Evolutionary conservation across 2,113 vertebrate genomes (phyloP).

Genomic region (Cyphomyrus plagiostoma): DNA sequence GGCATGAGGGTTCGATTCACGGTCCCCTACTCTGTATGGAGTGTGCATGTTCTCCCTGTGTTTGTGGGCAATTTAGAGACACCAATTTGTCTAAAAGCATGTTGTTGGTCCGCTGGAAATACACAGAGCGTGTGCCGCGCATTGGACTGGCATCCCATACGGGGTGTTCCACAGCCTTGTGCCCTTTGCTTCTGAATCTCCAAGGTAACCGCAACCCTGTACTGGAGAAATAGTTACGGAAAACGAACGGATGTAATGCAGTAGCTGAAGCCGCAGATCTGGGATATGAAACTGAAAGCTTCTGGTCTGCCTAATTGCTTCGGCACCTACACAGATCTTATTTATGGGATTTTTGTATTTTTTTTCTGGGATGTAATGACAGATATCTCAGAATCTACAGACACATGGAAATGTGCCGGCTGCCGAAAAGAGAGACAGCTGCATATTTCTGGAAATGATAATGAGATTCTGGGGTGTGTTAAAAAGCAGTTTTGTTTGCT

Average conservation of each 20-base stretch:
- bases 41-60: not conserved
- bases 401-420: not conserved
- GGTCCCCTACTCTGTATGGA: not conserved
- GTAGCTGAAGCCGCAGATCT: not conserved
- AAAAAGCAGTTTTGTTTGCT: not conserved
- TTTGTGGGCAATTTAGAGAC: not conserved
- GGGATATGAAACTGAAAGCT: not conserved
- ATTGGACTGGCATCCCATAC: not conserved
- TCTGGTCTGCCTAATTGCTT: not conserved
- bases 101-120: not conserved
- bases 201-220: not conserved
- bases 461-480: not conserved
- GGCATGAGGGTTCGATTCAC: not conserved
- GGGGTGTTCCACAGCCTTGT: not conserved
- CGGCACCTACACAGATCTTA: not conserved
- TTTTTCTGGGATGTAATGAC: not conserved
- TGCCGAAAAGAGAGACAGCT: not conserved
- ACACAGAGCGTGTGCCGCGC: not conserved
- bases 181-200: not conserved
- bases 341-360: not conserved
- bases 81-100: not conserved
- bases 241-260: not conserved
- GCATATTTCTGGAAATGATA: not conserved
- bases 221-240: not conserved
- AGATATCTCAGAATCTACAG: not conserved